Evolutionary conservation across 1,140 invertebrate genomes (phyloP).

Genomic region (Agrilus planipennis): DNA sequence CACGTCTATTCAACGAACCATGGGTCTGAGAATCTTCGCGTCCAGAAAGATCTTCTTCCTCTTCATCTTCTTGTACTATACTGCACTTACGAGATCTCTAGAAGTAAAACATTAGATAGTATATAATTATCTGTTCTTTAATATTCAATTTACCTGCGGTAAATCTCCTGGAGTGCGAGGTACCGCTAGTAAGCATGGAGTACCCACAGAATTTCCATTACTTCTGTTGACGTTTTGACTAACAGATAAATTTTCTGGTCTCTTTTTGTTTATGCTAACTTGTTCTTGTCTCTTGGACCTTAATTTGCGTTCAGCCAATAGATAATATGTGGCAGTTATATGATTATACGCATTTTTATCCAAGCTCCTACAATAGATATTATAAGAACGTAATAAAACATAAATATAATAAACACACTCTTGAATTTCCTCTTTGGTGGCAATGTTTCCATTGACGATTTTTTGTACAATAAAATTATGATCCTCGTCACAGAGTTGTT

Average conservation of each 20-base stretch:
- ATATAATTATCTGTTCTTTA: background rate
- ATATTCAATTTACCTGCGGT: conserved; percentile 39
- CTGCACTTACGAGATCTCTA: conserved; percentile 70
- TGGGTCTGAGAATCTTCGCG: conserved; percentile 38
- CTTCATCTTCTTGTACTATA: conserved; percentile 77
- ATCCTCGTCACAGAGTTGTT: conserved; percentile 84
- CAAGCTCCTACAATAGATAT: conserved; percentile 60
- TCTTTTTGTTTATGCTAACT: conserved; percentile 35
- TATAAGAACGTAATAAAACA: background rate
- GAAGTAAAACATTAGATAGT: conserved; percentile 9
- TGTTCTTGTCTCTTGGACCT: conserved; percentile 56
- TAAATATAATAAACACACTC: conserved; percentile 47
- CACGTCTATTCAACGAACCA: conserved; percentile 39
- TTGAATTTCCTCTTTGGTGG: conserved; percentile 84
- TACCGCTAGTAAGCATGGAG: conserved; percentile 40
- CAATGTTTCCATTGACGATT: conserved; percentile 93
- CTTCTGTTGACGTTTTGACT: conserved; percentile 31
- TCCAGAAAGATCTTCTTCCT: conserved; percentile 50
- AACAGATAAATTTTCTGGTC: conserved; percentile 33
- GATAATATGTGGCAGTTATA: conserved; percentile 96
- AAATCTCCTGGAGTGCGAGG: conserved; percentile 47
- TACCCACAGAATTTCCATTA: conserved; percentile 30
- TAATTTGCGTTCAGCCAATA: conserved; percentile 87
- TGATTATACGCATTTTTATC: conserved; percentile 97
- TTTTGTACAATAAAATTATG: conserved; percentile 85